Evolutionary conservation across 2,888 invertebrate species (phyloP).

Genomic region (Melitaea athalia): DNA sequence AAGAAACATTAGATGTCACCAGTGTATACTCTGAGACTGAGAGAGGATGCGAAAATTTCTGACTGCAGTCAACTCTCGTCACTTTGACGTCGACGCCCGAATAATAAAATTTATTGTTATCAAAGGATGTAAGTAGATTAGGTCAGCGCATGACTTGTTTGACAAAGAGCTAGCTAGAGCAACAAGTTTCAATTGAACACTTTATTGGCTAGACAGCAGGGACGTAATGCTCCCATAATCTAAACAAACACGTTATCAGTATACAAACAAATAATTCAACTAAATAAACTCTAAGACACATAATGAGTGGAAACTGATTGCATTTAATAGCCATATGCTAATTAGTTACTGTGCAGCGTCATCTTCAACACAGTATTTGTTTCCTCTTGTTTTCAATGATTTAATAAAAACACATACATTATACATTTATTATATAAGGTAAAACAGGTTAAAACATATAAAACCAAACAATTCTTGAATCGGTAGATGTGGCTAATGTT

Average conservation of each 20-base stretch:
- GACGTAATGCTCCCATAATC: conserved; percentile 10
- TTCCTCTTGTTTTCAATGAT: not conserved
- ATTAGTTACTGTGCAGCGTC: not conserved
- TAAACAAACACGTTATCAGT: conserved; percentile 19
- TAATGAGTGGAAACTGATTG: conserved; percentile 7
- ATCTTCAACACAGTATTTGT: not conserved
- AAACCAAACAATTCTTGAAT: too few species aligned
- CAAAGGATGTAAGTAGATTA: conserved; percentile 42
- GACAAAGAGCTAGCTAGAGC: conserved; percentile 38
- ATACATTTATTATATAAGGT: too few species aligned
- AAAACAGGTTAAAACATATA: too few species aligned
- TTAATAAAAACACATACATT: too few species aligned
- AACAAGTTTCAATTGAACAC: conserved; percentile 34
- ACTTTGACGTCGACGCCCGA: conserved; percentile 13
- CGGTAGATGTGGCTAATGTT: too few species aligned
- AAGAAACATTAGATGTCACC: conserved; percentile 48
- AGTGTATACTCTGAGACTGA: conserved; percentile 31
- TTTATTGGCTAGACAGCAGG: conserved; percentile 7
- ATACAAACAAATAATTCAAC: conserved; percentile 18
- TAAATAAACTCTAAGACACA: conserved; percentile 21
- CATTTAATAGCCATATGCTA: conserved; percentile 7
- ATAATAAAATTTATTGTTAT: conserved; percentile 33
- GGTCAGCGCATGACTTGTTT: conserved; percentile 34
- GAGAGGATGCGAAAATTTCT: not conserved
- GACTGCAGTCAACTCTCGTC: conserved; percentile 3